Percentiles rank a stretch among this genome's conserved stretches.
Conservation (phyloP, 2,797 vertebrate species). For the Periparus ater region DNA sequence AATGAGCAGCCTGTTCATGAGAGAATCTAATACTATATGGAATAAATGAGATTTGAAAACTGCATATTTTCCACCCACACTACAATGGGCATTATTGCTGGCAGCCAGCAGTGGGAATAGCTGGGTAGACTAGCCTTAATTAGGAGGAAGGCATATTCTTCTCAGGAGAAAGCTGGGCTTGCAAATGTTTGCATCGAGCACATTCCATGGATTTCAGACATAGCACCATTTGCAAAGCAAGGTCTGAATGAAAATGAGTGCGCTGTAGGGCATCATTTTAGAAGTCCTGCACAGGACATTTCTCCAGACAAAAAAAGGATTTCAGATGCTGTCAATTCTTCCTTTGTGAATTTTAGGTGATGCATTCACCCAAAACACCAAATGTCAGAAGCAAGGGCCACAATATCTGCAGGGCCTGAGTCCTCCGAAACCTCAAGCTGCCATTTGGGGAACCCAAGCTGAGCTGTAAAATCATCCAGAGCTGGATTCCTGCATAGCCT, state of each 20-base stretch:
- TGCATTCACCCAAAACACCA: background rate
- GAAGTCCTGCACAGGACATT: background rate
- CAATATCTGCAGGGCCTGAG: background rate
- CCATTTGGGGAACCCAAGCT: background rate
- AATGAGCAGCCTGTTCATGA: slow-evolving; percentile 47
- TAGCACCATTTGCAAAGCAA: background rate
- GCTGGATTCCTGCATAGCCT: background rate
- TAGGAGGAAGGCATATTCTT: slow-evolving; percentile 39
- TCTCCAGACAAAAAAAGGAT: background rate
- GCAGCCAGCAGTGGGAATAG: slow-evolving; percentile 56
- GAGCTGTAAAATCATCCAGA: background rate
- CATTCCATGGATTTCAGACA: background rate
- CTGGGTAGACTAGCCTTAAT: slow-evolving; percentile 52
- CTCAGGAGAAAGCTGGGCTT: slow-evolving; percentile 45
- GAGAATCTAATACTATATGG: slow-evolving; percentile 38
- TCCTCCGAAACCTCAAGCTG: background rate
- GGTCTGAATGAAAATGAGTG: slow-evolving; percentile 14
- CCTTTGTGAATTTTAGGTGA: background rate
- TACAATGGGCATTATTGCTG: slow-evolving; percentile 60
- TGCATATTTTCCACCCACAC: slow-evolving; percentile 57
- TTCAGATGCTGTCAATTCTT: background rate
- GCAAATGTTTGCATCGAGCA: slow-evolving; percentile 1
- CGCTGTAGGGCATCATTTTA: background rate
- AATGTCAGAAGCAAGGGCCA: background rate
- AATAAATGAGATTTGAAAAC: slow-evolving; percentile 67